Evolutionary conservation across 1,140 invertebrate genomes (phyloP), one percentile per base, ranked within the genome.

Genomic region (Drosophila eugracilis): DNA sequence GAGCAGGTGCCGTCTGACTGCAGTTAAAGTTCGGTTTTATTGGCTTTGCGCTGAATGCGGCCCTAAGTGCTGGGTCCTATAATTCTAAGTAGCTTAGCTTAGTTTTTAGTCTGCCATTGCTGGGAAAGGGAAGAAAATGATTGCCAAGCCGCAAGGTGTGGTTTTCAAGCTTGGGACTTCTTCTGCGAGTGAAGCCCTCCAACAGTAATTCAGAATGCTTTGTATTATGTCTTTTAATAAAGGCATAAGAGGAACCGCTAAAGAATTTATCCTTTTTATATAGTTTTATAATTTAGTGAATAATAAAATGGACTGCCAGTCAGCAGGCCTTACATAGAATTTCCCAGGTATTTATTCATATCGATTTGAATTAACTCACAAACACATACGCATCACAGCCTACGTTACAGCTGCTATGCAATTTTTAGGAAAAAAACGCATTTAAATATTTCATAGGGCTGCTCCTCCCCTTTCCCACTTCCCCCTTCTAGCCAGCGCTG

Each of bases 31-130:
- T 48, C 34, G 69, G 62, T 85, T 80, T 79, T 76, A 84, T 84
- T 79, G 71, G 55, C 75, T 36, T 52, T 34, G 17, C 62, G 42
- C 65, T 55, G 66, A 63, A 80, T 76, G 84, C 59, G 62, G 53
- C 42, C 39, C 50, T 45, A 65, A 86, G 80, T 77, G 81, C 71
- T 49, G 66, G 36, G 42, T 84, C 58, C 75, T 69, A 79, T 70
- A 75, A 76, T 75, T 69, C 66, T 79, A 80, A 84, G 80, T 57
- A 80, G 80, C 80, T 79, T 85, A 79, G 62, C 65, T 45, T n/a
- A 70, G 32, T 44, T 50, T 63, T 60, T 32, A 24, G 24, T 39
- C 58, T 22, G 9, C 1, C 30, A 22, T n/a, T n/a, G 3, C 30
- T 0, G 1, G 9, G 4, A 36, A 22, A 15, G n/a, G n/a, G 42